Evolutionary conservation across 2,113 vertebrate species (phyloP), one percentile per base, ranked within the genome.

Genomic region (Empidonax alnorum): DNA sequence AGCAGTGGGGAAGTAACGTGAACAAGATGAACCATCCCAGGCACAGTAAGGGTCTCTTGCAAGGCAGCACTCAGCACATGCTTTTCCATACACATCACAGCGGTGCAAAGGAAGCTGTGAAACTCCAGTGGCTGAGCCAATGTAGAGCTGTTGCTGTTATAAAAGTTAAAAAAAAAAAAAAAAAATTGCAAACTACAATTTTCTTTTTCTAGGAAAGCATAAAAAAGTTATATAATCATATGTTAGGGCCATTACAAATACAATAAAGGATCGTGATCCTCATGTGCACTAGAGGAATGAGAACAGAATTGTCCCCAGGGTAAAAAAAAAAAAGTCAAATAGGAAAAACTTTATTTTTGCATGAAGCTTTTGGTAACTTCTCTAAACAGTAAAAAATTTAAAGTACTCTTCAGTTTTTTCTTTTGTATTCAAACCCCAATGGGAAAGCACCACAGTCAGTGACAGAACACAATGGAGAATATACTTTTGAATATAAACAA

Each of bases 1-100:
- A 49, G 99, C 98, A 93, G 99, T 99, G 79, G 99, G 99, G 90
- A 99, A 99, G 95, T 99, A 99, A 97, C 99, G 98, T n/a, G 99
- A 99, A 94, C 99, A 99, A 20, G 99, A 98, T 0, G 98, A 98
- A 66, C 99, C 99, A 33, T 99, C 99, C 99, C 99, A 99, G 92
- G 99, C 99, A 53, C 99, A 99, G 96, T 99, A 99, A 27, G 99
- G 99, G 96, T 99, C 99, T 82, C 99, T 97, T 7, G 99, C 99
- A 31, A 99, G 98, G 96, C 99, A 99, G 89, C 99, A 99, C 90
- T 99, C 99, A 0, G 99, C 99, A 37, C 99, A 99, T 42, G 99
- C 99, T 94, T 99, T 99, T 55, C 99, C 99, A 16, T 99, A 99
- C 74, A 99, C 96, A 62, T 99, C 99, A 69, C 99, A 99, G 50